Evolutionary conservation across 2,797 vertebrate genomes (phyloP).

Genomic region (Girardinus metallicus): DNA sequence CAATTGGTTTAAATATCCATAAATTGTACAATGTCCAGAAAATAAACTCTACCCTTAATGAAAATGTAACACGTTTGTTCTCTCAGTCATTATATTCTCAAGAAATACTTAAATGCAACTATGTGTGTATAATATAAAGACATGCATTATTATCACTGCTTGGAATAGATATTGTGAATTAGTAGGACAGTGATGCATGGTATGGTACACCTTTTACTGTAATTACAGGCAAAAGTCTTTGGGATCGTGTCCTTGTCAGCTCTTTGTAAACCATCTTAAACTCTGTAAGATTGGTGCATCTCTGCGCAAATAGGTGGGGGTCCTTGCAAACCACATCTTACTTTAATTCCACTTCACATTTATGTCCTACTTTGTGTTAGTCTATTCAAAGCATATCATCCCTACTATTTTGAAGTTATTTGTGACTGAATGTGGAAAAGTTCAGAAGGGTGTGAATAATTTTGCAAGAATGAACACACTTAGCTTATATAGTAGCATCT

Average conservation of each 20-base stretch:
- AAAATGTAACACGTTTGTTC: not conserved
- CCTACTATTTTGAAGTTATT: not conserved
- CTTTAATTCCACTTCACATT: not conserved
- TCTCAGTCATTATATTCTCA: not conserved
- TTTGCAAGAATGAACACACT: not conserved
- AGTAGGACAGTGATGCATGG: not conserved
- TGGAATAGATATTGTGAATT: not conserved
- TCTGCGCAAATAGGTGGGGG: not conserved
- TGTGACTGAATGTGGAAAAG: not conserved
- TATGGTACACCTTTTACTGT: not conserved
- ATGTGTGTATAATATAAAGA: not conserved
- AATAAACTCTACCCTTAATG: not conserved
- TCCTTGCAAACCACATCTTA: not conserved
- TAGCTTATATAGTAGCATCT: not conserved
- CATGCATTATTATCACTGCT: not conserved
- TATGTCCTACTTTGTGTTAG: not conserved
- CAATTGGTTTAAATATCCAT: not conserved
- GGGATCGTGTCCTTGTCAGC: not conserved
- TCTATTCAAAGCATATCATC: not conserved
- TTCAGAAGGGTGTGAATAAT: not conserved
- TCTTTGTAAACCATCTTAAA: not conserved
- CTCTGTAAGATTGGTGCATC: not conserved
- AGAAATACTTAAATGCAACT: not conserved
- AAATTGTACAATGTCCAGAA: slow-evolving; percentile 1
- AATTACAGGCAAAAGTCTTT: not conserved